These are phyloP conservation scores for Hybos culiciformis DNA, from an alignment of 2,888 invertebrate genomes.

Conservation along the genomic window DNA sequence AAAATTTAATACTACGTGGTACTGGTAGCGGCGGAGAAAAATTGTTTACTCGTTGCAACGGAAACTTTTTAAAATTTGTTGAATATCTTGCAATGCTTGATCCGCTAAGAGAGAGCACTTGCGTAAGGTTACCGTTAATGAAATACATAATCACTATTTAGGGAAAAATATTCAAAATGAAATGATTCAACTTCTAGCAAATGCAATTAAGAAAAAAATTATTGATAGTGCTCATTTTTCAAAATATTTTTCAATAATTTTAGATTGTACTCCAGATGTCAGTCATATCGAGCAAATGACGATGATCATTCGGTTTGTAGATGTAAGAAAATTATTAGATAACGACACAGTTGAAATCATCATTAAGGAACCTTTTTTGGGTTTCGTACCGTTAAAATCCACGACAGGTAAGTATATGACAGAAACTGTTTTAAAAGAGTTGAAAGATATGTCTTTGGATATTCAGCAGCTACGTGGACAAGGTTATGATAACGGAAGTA, in stretches of 20 bases:
- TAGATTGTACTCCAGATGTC: not conserved
- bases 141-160: not conserved
- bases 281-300: not conserved
- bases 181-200: conserved; percentile 2
- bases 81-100: conserved; percentile 3
- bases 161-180: not conserved
- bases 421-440: conserved; percentile 4
- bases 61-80: conserved; percentile 4
- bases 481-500: conserved; percentile 21
- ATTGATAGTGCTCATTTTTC: not conserved
- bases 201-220: not conserved
- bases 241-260: not conserved
- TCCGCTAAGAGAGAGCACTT: not conserved
- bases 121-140: not conserved
- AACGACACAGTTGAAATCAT: not conserved
- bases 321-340: not conserved
- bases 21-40: not conserved
- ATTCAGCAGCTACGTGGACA: conserved; percentile 12
- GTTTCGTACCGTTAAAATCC: conserved; percentile 2
- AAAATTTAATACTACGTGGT: conserved; percentile 4
- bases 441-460: conserved; percentile 4
- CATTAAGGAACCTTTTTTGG: conserved; percentile 1
- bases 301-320: not conserved
- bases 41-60: conserved; percentile 2
- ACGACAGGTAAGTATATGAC: conserved; percentile 3